Percentiles rank a stretch among this genome's conserved stretches.
Conservation (phyloP, 2,797 vertebrate species). For the Falco biarmicus region DNA sequence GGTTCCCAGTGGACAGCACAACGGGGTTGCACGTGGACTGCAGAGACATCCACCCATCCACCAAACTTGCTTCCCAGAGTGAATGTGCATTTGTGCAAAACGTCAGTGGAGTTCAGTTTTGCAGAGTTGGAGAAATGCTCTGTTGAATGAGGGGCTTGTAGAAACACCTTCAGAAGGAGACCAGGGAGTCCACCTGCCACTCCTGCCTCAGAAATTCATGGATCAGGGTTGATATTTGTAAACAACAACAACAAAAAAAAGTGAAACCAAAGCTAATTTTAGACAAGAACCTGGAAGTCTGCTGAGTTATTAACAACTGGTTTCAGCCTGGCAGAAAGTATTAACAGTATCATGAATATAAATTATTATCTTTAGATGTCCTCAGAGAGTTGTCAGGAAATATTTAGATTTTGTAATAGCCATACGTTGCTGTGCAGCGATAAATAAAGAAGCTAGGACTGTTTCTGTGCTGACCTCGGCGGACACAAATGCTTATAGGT, state of each 20-base stretch:
- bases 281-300: slow-evolving; percentile 7
- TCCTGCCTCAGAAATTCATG: neutral
- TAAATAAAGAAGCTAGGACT: neutral
- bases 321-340: slow-evolving; percentile 26
- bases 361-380: slow-evolving; percentile 30
- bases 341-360: slow-evolving; percentile 5
- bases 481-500: neutral
- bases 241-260: neutral
- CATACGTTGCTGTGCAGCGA: neutral
- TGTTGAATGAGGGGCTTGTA: neutral
- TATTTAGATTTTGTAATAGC: slow-evolving; percentile 1
- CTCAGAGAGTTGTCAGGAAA: slow-evolving; percentile 7
- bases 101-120: neutral
- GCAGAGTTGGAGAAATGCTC: neutral
- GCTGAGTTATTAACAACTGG: slow-evolving; percentile 51
- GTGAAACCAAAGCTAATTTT: neutral
- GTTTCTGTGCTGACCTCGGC: neutral
- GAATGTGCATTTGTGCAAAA: neutral
- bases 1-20: rapidly evolving
- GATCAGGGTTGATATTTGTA: neutral
- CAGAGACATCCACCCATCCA: neutral
- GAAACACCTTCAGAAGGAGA: neutral
- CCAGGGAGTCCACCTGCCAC: neutral
- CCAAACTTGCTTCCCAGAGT: neutral
- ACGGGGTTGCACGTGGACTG: rapidly evolving